Base-by-base conservation (phyloP, 2,888 invertebrate species). In the Sarcophaga variegata region DNA sequence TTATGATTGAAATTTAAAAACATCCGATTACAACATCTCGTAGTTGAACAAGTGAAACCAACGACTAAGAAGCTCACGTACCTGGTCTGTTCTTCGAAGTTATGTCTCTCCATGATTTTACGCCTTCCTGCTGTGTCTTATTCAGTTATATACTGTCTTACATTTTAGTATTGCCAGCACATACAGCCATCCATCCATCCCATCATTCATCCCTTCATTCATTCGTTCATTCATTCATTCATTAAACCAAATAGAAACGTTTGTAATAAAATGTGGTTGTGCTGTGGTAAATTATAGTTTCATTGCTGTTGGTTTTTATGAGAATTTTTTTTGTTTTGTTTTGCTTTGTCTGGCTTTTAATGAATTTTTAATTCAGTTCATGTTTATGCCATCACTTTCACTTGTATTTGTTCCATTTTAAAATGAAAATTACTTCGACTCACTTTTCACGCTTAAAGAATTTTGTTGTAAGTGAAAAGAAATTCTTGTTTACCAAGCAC, bases 271-370 rank as follows among this genome's bases (percentile, higher is more conserved):
- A 69, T 81, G 60, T 63, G 72, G 64, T 45, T 72, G 22, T 37
- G 62, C 49, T 77, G 82, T 60, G 82, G 77, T 49, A 77, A 77
- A 77, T 83, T 83, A 77, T 83, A 77, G 71, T 77, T 83, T 77
- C 47, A 77, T 82, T 71, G 45, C 54, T 54, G 14, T 64, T 47
- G 45, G 59, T 47, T 77, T 37, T 37, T 37, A 37, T 37, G 10
- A 64, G 12, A 70, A 60, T 45, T 70, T 22, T 54, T 4, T 54
- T 54, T 20, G 25, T n/a, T n/a, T 20, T 63, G 54, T n/a, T 67
- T 54, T 62, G 2, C 8, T 47, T 47, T 62, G 3, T n/a, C 27
- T 47, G 25, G 1, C 25, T 71, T 64, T 25, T 3, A 64, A 66
- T 77, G 14, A 59, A 69, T 71, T 71, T 77, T 71, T 64, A 64